phyloP scores from a whole-genome alignment of 2,797 vertebrate genomes.

The Petrocephalus sullivani region DNA sequence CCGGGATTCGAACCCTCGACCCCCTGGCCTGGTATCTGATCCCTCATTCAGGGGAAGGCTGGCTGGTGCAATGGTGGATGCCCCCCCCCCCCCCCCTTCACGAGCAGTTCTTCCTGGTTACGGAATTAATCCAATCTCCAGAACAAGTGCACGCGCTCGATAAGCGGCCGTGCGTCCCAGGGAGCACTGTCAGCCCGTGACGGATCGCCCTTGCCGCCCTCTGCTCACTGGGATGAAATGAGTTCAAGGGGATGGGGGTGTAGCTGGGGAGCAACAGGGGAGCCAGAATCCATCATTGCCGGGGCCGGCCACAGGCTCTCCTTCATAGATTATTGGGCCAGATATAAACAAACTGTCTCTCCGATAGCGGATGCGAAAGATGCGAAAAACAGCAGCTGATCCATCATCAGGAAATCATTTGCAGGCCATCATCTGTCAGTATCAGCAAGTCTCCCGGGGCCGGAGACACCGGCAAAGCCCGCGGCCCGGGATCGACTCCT shows the following conservation, averaged over 20 bases:
- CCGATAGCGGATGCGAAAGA: background rate
- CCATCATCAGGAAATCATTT: background rate
- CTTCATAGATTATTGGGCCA: background rate
- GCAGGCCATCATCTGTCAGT: background rate
- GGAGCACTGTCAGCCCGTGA: background rate
- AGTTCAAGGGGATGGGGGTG: background rate
- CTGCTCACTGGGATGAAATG: background rate
- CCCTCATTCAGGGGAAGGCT: background rate
- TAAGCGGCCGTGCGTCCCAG: background rate
- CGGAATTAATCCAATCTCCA: background rate
- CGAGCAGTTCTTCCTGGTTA: background rate
- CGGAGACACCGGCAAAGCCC: background rate
- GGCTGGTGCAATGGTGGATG: background rate
- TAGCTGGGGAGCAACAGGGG: background rate
- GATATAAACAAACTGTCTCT: background rate
- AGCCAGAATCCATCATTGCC: background rate
- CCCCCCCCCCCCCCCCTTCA: background rate
- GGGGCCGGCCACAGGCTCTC: background rate
- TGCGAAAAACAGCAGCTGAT: background rate
- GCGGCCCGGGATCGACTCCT: background rate
- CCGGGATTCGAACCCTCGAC: background rate
- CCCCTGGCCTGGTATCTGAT: background rate
- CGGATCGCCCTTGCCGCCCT: background rate
- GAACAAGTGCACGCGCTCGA: background rate
- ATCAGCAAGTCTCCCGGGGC: background rate